A percentile compares a stretch with the other conserved stretches of the same genome.
Conservation (phyloP, 92 coral and sea anemone genomes). For the Paramuricea clavata region DNA sequence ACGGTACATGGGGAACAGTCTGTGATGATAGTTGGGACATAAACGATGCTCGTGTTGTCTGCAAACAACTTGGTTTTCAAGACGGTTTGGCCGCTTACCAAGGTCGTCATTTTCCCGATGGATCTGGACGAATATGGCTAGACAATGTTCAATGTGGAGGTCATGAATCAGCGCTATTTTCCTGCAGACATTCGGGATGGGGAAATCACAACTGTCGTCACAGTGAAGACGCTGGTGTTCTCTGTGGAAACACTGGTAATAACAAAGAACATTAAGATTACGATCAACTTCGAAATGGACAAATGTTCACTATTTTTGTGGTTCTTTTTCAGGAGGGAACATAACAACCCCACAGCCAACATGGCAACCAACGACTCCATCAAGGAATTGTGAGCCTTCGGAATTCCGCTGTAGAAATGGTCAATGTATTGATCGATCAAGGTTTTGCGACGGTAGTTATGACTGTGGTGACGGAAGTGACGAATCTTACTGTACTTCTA, state of each 20-base stretch:
- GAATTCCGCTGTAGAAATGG: too few species aligned
- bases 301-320: too few species aligned
- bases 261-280: too few species aligned
- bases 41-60: constrained; percentile 6
- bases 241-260: neutral
- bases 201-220: neutral
- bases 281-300: too few species aligned
- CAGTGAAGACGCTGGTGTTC: constrained; percentile 1
- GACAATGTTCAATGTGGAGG: neutral
- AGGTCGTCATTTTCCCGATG: neutral
- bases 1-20: constrained; percentile 15
- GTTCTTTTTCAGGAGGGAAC: too few species aligned
- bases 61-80: constrained; percentile 16
- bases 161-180: neutral
- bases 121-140: neutral
- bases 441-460: neutral
- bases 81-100: neutral
- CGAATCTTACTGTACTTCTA: neutral
- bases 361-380: too few species aligned
- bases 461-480: neutral
- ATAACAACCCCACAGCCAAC: too few species aligned
- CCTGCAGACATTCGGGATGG: neutral
- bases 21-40: constrained; percentile 9
- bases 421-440: neutral
- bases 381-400: too few species aligned